Evolutionary conservation across 2,797 vertebrate species (phyloP).

Genomic region (Otolemur crassicaudatus): DNA sequence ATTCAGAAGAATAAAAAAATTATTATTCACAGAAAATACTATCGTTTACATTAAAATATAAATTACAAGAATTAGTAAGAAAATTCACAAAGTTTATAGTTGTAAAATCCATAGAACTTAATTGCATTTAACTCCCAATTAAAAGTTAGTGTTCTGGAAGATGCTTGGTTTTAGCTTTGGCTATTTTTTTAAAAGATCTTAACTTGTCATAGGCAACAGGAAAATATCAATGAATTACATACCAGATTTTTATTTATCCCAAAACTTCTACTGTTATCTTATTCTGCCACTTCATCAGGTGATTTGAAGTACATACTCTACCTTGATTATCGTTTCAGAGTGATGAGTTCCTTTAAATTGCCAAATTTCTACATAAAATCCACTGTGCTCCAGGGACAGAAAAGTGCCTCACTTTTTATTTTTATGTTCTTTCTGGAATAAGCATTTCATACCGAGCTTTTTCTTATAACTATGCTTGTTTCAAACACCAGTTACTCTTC

Average conservation of each 20-base stretch:
- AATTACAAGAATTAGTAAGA: background rate
- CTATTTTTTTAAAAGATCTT: background rate
- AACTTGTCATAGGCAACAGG: background rate
- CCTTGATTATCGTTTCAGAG: background rate
- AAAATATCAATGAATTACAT: background rate
- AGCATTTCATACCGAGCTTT: background rate
- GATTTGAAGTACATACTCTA: background rate
- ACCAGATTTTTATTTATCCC: background rate
- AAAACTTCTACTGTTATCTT: background rate
- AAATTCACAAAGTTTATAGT: background rate
- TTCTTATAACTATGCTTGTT: background rate
- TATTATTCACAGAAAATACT: background rate
- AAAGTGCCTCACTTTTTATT: background rate
- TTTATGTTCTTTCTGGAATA: background rate
- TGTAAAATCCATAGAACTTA: background rate
- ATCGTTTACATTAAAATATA: background rate
- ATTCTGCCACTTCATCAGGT: background rate
- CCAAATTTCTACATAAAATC: background rate
- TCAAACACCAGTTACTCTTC: background rate
- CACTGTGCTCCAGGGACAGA: background rate
- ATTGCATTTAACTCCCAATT: background rate
- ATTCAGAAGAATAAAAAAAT: background rate
- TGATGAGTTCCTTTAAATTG: background rate
- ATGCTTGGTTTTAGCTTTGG: background rate
- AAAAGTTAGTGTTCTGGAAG: background rate